Conservation (phyloP, 1,140 invertebrate genomes). For the Spodoptera litura region DNA sequence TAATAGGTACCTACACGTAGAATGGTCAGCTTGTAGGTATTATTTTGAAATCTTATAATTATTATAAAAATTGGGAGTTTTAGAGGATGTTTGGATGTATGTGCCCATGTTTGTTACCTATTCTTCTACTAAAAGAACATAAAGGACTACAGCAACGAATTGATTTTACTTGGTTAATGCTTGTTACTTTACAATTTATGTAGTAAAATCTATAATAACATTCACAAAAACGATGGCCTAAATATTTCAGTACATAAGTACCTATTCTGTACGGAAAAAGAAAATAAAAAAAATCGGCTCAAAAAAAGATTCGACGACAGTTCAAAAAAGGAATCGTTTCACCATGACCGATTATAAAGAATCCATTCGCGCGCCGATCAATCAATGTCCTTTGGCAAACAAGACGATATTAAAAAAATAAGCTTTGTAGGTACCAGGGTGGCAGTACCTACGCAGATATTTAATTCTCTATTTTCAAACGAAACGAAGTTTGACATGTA, state of each 20-base stretch:
- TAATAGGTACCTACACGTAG: not conserved
- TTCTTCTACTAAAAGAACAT: no score
- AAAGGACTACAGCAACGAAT: no score
- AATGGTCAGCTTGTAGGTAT: not conserved
- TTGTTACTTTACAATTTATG: no score
- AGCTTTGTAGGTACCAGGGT: constrained; percentile 14
- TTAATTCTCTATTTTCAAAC: constrained; percentile 13
- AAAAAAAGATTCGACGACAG: constrained; percentile 27
- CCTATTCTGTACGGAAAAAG: not conserved
- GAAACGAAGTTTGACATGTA: not conserved
- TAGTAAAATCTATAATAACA: no score
- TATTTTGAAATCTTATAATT: not conserved
- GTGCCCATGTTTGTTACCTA: no score
- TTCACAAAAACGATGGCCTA: no score
- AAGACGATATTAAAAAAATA: constrained; percentile 36
- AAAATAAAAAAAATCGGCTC: constrained; percentile 1
- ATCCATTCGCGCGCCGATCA: constrained; percentile 34
- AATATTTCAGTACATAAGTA: no score
- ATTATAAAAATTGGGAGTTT: not conserved
- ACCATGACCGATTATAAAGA: constrained; percentile 44
- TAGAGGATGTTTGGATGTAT: no score
- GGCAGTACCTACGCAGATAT: not conserved
- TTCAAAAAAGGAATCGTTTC: constrained; percentile 26
- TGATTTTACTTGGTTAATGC: no score
- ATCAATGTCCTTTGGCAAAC: constrained; percentile 41